Evolutionary conservation across 37 sponge, comb jelly and placozoan genomes (phyloP).

Genomic region (Aplysina aerophoba): DNA sequence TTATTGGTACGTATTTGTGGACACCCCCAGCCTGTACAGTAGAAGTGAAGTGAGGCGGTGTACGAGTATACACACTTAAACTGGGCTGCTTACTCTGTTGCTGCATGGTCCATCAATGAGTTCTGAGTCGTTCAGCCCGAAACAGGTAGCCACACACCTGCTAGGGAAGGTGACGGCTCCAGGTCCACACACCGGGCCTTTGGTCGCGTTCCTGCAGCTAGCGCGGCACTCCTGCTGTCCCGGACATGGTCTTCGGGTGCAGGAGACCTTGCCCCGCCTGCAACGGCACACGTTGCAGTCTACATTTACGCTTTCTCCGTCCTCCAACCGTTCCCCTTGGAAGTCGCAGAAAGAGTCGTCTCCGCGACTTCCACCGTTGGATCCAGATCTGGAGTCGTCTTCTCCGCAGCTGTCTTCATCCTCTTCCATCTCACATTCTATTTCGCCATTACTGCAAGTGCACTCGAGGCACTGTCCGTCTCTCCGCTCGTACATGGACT

Average conservation of each 20-base stretch:
- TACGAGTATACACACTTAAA: background rate
- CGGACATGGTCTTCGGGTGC: slow-evolving; percentile 9
- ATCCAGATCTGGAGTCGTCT: background rate
- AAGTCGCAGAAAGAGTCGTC: background rate
- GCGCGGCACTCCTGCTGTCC: slow-evolving; percentile 1
- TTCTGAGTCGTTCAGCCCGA: slow-evolving; percentile 16
- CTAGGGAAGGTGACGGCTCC: slow-evolving; percentile 28
- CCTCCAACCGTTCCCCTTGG: slow-evolving; percentile 7
- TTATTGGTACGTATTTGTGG: too few species aligned
- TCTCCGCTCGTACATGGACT: background rate
- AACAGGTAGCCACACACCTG: slow-evolving; percentile 3
- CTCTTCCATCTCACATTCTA: background rate
- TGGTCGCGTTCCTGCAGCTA: background rate
- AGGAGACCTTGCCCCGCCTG: slow-evolving; percentile 4
- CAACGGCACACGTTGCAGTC: slow-evolving; percentile 27
- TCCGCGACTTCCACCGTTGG: background rate
- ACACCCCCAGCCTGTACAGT: too few species aligned
- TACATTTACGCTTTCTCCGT: background rate
- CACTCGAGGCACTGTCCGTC: background rate
- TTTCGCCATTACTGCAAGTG: background rate
- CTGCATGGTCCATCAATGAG: slow-evolving; percentile 25
- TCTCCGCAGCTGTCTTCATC: background rate
- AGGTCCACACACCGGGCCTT: slow-evolving; percentile 16
- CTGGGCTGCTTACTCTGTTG: background rate
- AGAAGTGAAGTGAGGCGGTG: too few species aligned